Percentiles rank a stretch among this genome's conserved stretches.
These are phyloP conservation scores for Leptothorax acervorum DNA, from an alignment of 2,888 invertebrate genomes.

Conservation along the genomic window DNA sequence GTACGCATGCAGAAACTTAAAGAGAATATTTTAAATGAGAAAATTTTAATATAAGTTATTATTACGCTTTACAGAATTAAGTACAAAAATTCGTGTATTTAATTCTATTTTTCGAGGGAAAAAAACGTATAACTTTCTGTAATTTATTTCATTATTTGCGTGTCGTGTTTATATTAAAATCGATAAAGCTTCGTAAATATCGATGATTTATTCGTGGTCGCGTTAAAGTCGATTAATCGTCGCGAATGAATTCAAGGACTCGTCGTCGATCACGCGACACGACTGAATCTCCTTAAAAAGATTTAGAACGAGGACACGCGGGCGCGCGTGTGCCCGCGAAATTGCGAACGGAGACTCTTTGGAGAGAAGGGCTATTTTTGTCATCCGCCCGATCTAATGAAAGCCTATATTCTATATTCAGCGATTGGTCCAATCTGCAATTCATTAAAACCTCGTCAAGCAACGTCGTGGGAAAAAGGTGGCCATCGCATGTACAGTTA, in stretches of 20 bases:
- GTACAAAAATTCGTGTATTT: not conserved
- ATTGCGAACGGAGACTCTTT: slow-evolving; percentile 24
- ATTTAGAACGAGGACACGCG: slow-evolving; percentile 60
- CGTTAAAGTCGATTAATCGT: slow-evolving; percentile 11
- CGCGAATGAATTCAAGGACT: slow-evolving; percentile 39
- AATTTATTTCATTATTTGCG: not conserved
- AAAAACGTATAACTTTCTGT: not conserved
- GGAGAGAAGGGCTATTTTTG: slow-evolving; percentile 46
- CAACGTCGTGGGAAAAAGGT: not conserved
- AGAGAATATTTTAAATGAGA: not conserved
- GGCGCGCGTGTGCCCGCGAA: not conserved
- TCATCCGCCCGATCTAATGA: not conserved
- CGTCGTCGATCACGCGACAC: slow-evolving; percentile 19
- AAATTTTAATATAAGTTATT: not conserved
- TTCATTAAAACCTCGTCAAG: not conserved
- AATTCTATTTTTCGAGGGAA: not conserved
- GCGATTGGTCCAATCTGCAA: not conserved
- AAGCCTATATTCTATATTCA: not conserved
- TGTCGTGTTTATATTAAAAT: not conserved
- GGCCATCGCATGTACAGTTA: not conserved
- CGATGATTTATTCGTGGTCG: not conserved
- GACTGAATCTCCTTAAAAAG: slow-evolving; percentile 64
- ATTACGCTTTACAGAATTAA: not conserved
- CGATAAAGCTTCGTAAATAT: not conserved
- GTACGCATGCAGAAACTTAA: not conserved